Percentiles rank a stretch among this genome's conserved stretches.
These are phyloP conservation scores for Cryptotermes secundus DNA, from an alignment of 1,140 invertebrate species.

Conservation along the genomic window DNA sequence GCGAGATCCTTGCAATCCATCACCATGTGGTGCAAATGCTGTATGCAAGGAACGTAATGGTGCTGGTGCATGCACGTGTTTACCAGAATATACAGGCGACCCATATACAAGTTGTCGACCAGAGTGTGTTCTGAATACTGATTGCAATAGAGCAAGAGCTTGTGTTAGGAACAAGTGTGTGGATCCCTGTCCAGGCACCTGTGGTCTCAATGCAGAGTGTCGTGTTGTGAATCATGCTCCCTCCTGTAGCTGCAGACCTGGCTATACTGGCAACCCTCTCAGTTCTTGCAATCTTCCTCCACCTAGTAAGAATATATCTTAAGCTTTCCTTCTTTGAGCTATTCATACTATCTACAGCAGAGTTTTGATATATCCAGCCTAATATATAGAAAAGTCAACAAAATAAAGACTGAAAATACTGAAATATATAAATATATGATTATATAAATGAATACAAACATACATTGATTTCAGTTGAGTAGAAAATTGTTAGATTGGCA, in stretches of 20 bases:
- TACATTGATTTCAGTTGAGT: no score
- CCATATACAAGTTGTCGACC: conserved; percentile 68
- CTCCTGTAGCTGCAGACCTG: conserved; percentile 68
- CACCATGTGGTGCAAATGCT: conserved; percentile 71
- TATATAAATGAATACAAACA: no score
- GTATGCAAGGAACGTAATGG: conserved; percentile 63
- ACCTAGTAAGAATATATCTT: conserved; percentile 34
- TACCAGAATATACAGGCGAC: conserved; percentile 64
- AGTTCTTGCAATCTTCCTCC: conserved; percentile 54
- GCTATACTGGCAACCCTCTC: conserved; percentile 76
- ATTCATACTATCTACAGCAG: neutral
- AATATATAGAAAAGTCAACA: no score
- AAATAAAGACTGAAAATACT: no score
- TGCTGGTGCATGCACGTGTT: conserved; percentile 70
- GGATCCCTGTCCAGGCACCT: conserved; percentile 74
- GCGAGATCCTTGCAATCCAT: conserved; percentile 62
- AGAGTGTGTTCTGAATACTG: conserved; percentile 73
- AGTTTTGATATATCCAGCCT: conserved; percentile 1
- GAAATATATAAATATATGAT: no score
- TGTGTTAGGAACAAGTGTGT: conserved; percentile 73
- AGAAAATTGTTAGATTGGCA: no score
- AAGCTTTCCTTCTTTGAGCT: conserved; percentile 2
- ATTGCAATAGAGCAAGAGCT: conserved; percentile 67
- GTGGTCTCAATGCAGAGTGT: conserved; percentile 71
- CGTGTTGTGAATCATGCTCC: conserved; percentile 73